These are phyloP conservation scores for Steinernema carpocapsae DNA, from an alignment of 2,888 invertebrate genomes.

Conservation along the genomic window DNA sequence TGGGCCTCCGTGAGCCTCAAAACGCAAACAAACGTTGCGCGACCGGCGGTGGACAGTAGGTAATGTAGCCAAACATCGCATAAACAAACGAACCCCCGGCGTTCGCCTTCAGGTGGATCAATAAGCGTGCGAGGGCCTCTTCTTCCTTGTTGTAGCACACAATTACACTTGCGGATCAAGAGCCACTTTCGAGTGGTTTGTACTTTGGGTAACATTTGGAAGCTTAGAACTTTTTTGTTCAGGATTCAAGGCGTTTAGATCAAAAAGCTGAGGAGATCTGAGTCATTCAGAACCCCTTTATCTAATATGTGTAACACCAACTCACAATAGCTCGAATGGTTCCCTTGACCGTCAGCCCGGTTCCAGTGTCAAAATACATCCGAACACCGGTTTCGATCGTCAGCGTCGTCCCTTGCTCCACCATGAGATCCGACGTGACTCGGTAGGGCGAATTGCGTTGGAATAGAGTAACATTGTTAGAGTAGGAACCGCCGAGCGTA, in stretches of 20 bases:
- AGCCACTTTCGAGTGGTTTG: neutral
- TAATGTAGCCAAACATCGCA: slow-evolving; percentile 32
- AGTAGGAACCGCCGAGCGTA: slow-evolving; percentile 63
- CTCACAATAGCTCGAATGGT: slow-evolving; percentile 84
- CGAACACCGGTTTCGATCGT: slow-evolving; percentile 88
- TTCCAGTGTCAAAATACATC: slow-evolving; percentile 86
- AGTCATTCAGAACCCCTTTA: neutral
- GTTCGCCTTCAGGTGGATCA: slow-evolving; percentile 35
- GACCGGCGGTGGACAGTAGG: slow-evolving; percentile 17
- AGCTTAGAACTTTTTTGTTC: no score
- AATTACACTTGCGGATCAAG: neutral
- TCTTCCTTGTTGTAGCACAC: slow-evolving; percentile 8
- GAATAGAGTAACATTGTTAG: slow-evolving; percentile 63
- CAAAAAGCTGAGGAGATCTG: no score
- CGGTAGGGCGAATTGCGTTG: slow-evolving; percentile 66
- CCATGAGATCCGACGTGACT: slow-evolving; percentile 51
- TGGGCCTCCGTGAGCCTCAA: slow-evolving; percentile 24
- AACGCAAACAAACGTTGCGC: slow-evolving; percentile 32
- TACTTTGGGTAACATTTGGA: no score
- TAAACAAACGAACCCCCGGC: slow-evolving; percentile 21
- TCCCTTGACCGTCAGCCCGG: slow-evolving; percentile 90
- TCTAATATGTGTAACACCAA: neutral
- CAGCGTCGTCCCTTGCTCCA: slow-evolving; percentile 76
- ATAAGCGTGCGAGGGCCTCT: slow-evolving; percentile 13
- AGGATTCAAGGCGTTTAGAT: no score